Percentiles rank a stretch among this genome's conserved stretches.
phyloP scores from a whole-genome alignment of 2,113 vertebrate species.

The Xenopus laevis region DNA sequence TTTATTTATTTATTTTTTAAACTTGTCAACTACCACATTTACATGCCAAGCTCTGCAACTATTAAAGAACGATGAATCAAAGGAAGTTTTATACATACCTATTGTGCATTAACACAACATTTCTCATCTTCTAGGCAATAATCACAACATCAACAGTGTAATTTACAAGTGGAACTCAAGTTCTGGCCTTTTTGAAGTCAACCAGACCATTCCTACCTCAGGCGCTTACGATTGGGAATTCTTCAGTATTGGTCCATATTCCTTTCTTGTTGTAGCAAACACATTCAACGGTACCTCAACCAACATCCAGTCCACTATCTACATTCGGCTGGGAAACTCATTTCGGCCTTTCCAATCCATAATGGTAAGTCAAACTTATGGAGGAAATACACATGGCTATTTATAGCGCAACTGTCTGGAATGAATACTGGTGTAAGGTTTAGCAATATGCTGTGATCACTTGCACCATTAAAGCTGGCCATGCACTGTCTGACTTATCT shows the following conservation, averaged over 20 bases:
- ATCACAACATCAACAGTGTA: slow-evolving; percentile 90
- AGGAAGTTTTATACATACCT: background rate
- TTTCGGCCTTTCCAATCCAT: slow-evolving; percentile 91
- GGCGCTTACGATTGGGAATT: slow-evolving; percentile 98
- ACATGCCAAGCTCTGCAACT: no score
- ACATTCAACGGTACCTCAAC: slow-evolving; percentile 90
- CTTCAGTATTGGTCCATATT: slow-evolving; percentile 85
- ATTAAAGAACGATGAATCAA: no score
- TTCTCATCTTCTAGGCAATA: slow-evolving; percentile 66
- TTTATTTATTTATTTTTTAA: no score
- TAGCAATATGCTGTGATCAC: no score
- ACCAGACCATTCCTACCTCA: slow-evolving; percentile 83
- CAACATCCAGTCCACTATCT: slow-evolving; percentile 79
- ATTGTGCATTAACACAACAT: background rate
- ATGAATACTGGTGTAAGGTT: no score
- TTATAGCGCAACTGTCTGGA: no score
- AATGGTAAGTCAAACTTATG: slow-evolving; percentile 64
- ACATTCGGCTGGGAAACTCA: slow-evolving; percentile 79
- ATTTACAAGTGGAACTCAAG: slow-evolving; percentile 88
- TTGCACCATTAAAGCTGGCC: no score
- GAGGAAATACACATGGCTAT: no score
- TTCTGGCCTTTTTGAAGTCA: slow-evolving; percentile 76
- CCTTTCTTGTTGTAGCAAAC: slow-evolving; percentile 89
- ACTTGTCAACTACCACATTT: no score
- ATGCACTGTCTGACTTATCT: no score